Evolutionary conservation across 2,797 vertebrate species (phyloP).

Genomic region (Chelonia mydas): DNA sequence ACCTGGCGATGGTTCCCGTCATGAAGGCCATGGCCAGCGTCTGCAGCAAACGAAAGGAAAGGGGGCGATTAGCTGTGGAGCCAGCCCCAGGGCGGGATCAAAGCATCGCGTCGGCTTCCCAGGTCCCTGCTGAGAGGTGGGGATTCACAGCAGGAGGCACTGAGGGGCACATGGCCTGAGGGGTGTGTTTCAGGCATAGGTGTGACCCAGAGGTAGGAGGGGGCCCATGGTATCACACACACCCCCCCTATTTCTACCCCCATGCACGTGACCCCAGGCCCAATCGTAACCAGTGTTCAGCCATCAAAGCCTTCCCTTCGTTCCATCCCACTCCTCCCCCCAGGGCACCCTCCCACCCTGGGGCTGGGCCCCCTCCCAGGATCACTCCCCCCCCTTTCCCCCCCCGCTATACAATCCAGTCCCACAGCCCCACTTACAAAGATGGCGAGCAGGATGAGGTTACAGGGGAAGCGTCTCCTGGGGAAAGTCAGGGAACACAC

Average conservation of each 20-base stretch:
- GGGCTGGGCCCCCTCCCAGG: accelerated
- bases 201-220: too few species aligned
- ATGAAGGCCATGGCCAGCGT: neutral
- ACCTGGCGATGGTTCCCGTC: neutral
- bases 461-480: neutral
- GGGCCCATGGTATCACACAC: neutral
- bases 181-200: too few species aligned
- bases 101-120: too few species aligned
- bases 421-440: neutral
- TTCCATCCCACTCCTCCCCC: accelerated
- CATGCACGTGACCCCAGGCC: accelerated
- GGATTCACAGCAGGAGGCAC: too few species aligned
- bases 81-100: neutral
- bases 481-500: neutral
- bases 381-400: neutral
- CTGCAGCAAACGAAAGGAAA: neutral
- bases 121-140: too few species aligned
- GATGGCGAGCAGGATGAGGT: neutral
- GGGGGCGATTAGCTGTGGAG: neutral
- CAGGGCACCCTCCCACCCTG: accelerated
- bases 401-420: neutral
- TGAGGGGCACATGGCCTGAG: too few species aligned
- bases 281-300: neutral
- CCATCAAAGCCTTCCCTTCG: neutral
- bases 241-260: accelerated